Base-by-base conservation (phyloP, 37 sponge, comb jelly and placozoan genomes). In the Geodia barretti region DNA sequence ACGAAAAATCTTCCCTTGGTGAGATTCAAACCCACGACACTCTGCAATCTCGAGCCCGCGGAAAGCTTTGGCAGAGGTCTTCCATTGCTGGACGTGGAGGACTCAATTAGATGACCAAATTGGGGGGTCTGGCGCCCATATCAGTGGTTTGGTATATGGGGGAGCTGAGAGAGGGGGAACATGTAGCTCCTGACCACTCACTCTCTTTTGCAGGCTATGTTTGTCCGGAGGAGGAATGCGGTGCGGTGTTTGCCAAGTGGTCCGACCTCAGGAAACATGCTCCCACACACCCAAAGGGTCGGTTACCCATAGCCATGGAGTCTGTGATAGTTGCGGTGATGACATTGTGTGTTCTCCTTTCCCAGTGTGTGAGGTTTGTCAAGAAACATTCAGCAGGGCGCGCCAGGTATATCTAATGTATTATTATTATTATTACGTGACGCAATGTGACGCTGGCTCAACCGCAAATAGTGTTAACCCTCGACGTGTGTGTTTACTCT, bases 241-340 rank as follows among this genome's bases (percentile, higher is more conserved):
- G 26, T 0, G 75, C 54, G 67, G 32, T 26, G 26, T 74, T 63
- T 32, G 24, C 2, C 2, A 83, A 40, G 1, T 83, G 83, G 83
- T 47, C 67, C 14, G 75, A 73, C n/a, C 36, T 74, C 66, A 39
- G 83, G 41, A 64, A 31, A 30, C 83, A 83, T 36, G 33, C 41
- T 0, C 39, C 81, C n/a, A 23, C 64, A 28, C 75, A 74, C 41
- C 34, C 75, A 2, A 74, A 74, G 58, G 75, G 75, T 74, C 60
- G 14, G 14, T 19, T 21, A 59, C 60, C 19, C 60, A 21, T 59
- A 21, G 14, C 60, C 19, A 59, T 59, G 60, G 19, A 59, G 14
- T 19, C 19, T 14, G 19, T 65, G 19, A 8, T 65, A 26, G 19
- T 65, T 9, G 7, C 25, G 26, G 8, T 65, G 28, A 26, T 65